A percentile compares a stretch with the other conserved stretches of the same genome.
Conservation (phyloP, 2,888 invertebrate species). For the Scelioninae gen. 1 region DNA sequence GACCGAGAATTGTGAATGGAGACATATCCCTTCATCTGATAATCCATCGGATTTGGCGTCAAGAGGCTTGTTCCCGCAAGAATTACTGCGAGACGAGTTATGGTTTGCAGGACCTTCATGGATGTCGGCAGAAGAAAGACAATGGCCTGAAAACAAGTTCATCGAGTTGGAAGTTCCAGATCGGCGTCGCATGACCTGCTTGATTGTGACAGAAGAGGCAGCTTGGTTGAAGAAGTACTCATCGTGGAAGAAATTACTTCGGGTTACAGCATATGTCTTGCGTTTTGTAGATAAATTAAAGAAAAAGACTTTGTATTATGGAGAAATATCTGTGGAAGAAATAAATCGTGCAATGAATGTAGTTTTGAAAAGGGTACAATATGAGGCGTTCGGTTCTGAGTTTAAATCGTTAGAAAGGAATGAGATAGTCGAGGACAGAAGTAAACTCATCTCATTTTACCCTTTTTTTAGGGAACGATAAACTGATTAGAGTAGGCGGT, state of each 20-base stretch:
- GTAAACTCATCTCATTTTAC: slow-evolving; percentile 13
- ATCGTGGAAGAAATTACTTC: slow-evolving; percentile 11
- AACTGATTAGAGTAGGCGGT: slow-evolving; percentile 26
- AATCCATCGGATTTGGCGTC: slow-evolving; percentile 37
- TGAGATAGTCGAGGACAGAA: slow-evolving; percentile 3
- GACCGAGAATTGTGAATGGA: slow-evolving; percentile 16
- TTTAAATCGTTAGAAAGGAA: slow-evolving; percentile 4
- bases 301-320: slow-evolving; percentile 9
- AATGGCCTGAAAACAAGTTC: slow-evolving; percentile 17
- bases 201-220: neutral
- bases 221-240: slow-evolving; percentile 16
- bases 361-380: slow-evolving; percentile 16
- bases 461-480: slow-evolving; percentile 12
- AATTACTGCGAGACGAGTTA: slow-evolving; percentile 3
- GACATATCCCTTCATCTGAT: slow-evolving; percentile 19
- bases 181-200: slow-evolving; percentile 18
- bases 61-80: slow-evolving; percentile 11
- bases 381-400: slow-evolving; percentile 8
- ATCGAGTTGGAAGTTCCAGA: slow-evolving; percentile 26
- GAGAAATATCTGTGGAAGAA: slow-evolving; percentile 2
- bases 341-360: slow-evolving; percentile 5
- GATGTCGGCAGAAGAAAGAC: slow-evolving; percentile 1
- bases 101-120: slow-evolving; percentile 18
- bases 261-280: slow-evolving; percentile 9
- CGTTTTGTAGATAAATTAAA: slow-evolving; percentile 15